phyloP scores from a whole-genome alignment of 2,113 vertebrate species.

The Charadrius vociferus region DNA sequence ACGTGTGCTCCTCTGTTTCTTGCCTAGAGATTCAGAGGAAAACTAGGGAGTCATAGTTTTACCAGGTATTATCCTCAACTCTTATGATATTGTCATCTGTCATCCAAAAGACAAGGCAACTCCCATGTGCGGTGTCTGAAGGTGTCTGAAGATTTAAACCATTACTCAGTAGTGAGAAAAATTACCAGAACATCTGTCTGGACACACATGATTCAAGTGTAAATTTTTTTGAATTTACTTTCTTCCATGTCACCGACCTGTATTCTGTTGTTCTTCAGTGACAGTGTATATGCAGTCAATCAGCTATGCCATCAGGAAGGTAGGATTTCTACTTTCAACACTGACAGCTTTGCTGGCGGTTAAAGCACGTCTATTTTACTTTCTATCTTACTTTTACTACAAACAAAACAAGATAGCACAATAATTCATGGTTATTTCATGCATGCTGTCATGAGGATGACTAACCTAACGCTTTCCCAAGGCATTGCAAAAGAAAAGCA shows the following conservation, averaged over 20 bases:
- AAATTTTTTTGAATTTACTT: not conserved
- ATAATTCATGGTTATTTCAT: not conserved
- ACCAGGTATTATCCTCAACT: not conserved
- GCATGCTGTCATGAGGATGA: not conserved
- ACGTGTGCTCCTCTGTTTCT: not conserved
- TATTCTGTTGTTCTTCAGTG: not conserved
- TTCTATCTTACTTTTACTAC: not conserved
- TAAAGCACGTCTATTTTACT: not conserved
- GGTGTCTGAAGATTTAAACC: not conserved
- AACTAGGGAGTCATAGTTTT: not conserved
- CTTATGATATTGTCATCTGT: not conserved
- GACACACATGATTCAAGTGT: not conserved
- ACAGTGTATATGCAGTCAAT: fast-evolving
- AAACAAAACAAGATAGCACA: not conserved
- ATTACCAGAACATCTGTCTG: not conserved
- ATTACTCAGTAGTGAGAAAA: not conserved
- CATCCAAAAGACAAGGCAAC: not conserved
- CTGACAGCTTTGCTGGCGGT: not conserved
- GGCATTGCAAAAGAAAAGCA: not conserved
- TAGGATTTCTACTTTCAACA: not conserved
- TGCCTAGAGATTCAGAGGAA: not conserved
- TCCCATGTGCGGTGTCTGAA: not conserved
- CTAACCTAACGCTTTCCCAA: not conserved
- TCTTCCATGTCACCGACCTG: not conserved
- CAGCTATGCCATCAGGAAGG: not conserved